Base-by-base conservation (phyloP, 2,888 invertebrate species). In the Ephialtes manifestator region DNA sequence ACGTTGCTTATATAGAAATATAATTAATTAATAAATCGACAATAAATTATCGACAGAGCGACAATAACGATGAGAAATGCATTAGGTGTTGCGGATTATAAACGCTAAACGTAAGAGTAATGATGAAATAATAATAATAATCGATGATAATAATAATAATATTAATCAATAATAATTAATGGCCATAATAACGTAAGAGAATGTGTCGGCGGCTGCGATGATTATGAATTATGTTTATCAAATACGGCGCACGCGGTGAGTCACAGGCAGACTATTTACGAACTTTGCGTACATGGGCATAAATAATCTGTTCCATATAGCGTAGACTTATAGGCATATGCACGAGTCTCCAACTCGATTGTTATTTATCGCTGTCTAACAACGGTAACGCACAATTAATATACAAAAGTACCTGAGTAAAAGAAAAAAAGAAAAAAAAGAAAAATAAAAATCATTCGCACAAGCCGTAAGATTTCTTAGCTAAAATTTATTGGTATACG, bases 81-180 rank as follows among this genome's bases (percentile, higher is more conserved):
- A 75, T 63, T 13, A 60, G 18, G n/a, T 35, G 60, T 60, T 60
- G 55, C 28, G 48, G 55, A 67, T 74, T 46, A 35, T 24, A 68
- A 20, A 58, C 46, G 48, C 28, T 39, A 11, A n/a, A 53, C 43
- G 31, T 13, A 72, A 83, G 55, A 75, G 70, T 35, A 72, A 68
- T 46, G 15, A 70, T 31, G 24, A 58, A 53, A 81, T 68, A 20
- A 71, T 51, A 43, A 35, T 80, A 24, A 20, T 35, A 15, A 15
- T 20, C 65, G 5, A 72, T 72, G 13, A 39, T 20, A 67, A 11
- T n/a, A 24, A 31, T 89, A 88, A 86, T 89, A 88, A 89, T 90
- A 90, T 89, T 88, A 86, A 89, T 86, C 78, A 85, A 82, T 87
- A 87, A 87, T 87, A 85, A 74, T 87, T 53, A 81, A 81, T 68